Percentiles rank a stretch among this genome's conserved stretches.
Conservation (phyloP, 2,888 invertebrate genomes). For the Euzetes globulus region DNA sequence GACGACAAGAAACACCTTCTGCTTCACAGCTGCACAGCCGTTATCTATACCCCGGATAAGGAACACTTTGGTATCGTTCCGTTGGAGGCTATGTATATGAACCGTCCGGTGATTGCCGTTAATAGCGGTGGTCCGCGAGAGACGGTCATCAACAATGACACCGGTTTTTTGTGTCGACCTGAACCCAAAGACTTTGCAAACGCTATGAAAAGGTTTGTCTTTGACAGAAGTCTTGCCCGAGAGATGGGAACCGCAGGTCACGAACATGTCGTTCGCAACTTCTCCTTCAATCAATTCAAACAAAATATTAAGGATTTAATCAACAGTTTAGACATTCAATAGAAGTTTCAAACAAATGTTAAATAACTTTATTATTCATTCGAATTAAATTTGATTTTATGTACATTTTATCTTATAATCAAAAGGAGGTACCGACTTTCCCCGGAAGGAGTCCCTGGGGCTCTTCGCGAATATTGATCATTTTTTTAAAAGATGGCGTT, state of each 20-base stretch:
- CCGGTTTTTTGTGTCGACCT: conserved; percentile 71
- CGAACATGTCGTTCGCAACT: conserved; percentile 39
- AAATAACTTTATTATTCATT: not conserved
- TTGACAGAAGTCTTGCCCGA: conserved; percentile 55
- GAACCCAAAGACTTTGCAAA: conserved; percentile 63
- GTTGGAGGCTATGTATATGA: conserved; percentile 91
- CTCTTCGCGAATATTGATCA: no score
- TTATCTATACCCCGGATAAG: conserved; percentile 89
- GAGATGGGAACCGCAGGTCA: conserved; percentile 57
- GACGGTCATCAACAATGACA: conserved; percentile 68
- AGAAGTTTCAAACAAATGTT: not conserved
- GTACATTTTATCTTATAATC: no score
- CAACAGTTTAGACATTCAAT: conserved; percentile 8
- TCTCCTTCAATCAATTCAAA: conserved; percentile 39
- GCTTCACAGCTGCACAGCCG: conserved; percentile 64
- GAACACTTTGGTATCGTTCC: conserved; percentile 99
- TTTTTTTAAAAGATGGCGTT: no score
- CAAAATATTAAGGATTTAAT: conserved; percentile 15
- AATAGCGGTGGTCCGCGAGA: conserved; percentile 93
- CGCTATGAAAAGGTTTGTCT: conserved; percentile 64
- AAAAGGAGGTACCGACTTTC: no score
- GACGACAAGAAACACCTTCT: conserved; percentile 75
- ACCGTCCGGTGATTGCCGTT: conserved; percentile 87
- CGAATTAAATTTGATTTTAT: not conserved
- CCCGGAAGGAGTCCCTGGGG: no score